Evolutionary conservation across 2,113 vertebrate species (phyloP).

Genomic region (Myotis lucifugus): DNA sequence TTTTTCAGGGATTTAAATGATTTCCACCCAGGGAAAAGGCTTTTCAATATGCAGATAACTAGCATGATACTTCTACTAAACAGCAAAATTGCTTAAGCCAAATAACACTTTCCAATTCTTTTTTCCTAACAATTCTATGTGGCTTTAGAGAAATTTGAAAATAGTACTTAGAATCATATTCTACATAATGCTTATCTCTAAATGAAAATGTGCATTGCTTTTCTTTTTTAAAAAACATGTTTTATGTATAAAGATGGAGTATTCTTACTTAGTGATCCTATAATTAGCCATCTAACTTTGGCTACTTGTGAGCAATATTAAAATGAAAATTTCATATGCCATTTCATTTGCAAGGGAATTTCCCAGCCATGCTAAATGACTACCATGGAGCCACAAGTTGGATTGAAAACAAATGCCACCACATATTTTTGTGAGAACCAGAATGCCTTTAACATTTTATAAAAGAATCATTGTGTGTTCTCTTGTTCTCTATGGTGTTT

Average conservation of each 20-base stretch:
- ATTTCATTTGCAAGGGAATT: constrained; percentile 43
- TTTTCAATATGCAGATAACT: constrained; percentile 33
- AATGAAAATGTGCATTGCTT: constrained; percentile 19
- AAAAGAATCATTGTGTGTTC: background rate
- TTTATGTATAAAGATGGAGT: background rate
- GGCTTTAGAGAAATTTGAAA: constrained; percentile 48
- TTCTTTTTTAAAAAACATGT: background rate
- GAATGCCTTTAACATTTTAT: background rate
- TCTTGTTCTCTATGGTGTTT: background rate
- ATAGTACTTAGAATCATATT: background rate
- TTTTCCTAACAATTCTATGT: constrained; percentile 29
- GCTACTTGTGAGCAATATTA: constrained; percentile 60
- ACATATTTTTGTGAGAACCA: background rate
- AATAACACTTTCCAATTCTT: constrained; percentile 31
- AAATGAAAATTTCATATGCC: constrained; percentile 66
- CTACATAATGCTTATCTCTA: background rate
- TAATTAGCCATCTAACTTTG: constrained; percentile 70
- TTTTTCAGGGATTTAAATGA: constrained; percentile 35
- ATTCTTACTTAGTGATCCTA: constrained; percentile 58
- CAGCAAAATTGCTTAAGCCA: constrained; percentile 15
- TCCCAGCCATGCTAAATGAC: background rate
- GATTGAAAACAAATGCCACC: constrained; percentile 16
- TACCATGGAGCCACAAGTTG: background rate
- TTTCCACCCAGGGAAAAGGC: constrained; percentile 50
- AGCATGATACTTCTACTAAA: constrained; percentile 17